These are phyloP conservation scores for Brachirus orientalis DNA, from an alignment of 2,113 vertebrate species.

Conservation along the genomic window DNA sequence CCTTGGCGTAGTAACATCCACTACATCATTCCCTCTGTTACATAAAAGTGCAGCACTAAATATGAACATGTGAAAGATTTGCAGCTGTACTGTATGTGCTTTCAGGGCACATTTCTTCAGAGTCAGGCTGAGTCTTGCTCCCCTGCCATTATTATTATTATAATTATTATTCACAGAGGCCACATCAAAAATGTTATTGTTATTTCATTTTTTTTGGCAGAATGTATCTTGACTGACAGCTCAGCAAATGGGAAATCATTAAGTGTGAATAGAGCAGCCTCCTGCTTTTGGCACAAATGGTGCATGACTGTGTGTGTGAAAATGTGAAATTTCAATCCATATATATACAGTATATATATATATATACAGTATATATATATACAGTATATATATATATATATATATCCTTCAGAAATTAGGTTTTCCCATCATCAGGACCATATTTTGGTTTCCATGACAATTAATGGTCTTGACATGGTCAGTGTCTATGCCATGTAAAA, in stretches of 20 bases:
- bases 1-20: slow-evolving; percentile 8
- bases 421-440: no score
- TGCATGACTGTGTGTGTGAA: slow-evolving; percentile 33
- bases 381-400: no score
- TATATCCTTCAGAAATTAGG: no score
- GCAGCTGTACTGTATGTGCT: slow-evolving; percentile 35
- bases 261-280: slow-evolving; percentile 59
- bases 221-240: slow-evolving; percentile 71
- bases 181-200: slow-evolving; percentile 59
- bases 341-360: no score
- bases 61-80: not conserved
- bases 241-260: slow-evolving; percentile 79
- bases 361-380: no score
- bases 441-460: no score
- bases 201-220: slow-evolving; percentile 47
- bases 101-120: slow-evolving; percentile 39
- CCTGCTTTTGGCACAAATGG: slow-evolving; percentile 60
- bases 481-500: no score
- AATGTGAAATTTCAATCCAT: no score
- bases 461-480: no score
- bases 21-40: no score
- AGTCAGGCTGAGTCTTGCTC: slow-evolving; percentile 49
- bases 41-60: no score
- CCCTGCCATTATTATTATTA: slow-evolving; percentile 56
- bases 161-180: slow-evolving; percentile 65